Conservation (phyloP, 2,113 vertebrate species). For the Salvelinus sp. region DNA sequence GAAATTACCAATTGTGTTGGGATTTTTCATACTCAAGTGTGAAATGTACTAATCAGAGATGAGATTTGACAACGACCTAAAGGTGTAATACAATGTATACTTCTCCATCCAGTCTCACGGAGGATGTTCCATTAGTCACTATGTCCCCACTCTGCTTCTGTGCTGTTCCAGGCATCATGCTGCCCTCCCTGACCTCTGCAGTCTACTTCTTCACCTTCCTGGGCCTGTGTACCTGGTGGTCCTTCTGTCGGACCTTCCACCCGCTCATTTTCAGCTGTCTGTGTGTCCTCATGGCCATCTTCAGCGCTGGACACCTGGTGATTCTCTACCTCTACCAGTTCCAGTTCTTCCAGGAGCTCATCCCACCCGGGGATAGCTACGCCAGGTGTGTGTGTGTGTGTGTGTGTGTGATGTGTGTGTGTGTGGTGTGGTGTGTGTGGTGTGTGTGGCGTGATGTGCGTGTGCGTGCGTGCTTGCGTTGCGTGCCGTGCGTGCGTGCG, state of each 20-base stretch:
- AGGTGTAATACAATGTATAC: background rate
- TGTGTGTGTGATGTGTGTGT: background rate
- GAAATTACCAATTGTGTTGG: too few relatives aligned
- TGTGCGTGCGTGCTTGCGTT: too few relatives aligned
- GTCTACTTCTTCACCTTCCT: slow-evolving; percentile 92
- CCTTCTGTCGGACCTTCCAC: slow-evolving; percentile 84
- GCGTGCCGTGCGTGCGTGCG: too few relatives aligned
- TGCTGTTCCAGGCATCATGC: slow-evolving; percentile 82
- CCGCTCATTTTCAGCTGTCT: slow-evolving; percentile 88
- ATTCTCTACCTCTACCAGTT: slow-evolving; percentile 88
- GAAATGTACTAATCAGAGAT: too few relatives aligned
- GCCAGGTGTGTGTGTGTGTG: slow-evolving; percentile 76
- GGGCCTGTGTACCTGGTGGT: slow-evolving; percentile 93
- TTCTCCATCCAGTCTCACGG: background rate
- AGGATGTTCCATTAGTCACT: background rate
- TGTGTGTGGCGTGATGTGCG: too few relatives aligned
- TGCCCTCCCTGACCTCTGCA: slow-evolving; percentile 90
- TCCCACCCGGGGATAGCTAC: slow-evolving; percentile 82
- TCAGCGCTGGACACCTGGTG: slow-evolving; percentile 86
- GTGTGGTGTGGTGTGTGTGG: background rate
- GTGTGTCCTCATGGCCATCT: slow-evolving; percentile 88
- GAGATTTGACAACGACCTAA: too few relatives aligned
- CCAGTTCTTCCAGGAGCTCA: slow-evolving; percentile 85
- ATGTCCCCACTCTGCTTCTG: background rate
- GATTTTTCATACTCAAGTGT: too few relatives aligned